Evolutionary conservation across 2,888 invertebrate genomes (phyloP), one percentile per base, ranked within the genome.

Genomic region (Oscheius sp.): DNA sequence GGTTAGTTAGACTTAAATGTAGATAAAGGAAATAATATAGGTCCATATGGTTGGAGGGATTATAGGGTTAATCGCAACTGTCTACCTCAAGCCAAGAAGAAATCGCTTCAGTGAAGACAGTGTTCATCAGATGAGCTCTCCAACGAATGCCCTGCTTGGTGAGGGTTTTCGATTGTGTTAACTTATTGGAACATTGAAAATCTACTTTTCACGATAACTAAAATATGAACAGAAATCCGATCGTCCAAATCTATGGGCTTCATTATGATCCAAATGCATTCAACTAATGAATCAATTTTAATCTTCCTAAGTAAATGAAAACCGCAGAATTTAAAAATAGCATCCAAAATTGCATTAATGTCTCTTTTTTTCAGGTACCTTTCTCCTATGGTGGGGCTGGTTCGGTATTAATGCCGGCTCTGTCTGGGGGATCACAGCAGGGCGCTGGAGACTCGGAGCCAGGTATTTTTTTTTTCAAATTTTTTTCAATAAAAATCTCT

Each of bases 21-120:
- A 8, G 14, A 28, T 33, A 50, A 64, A 64, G n/a, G n/a, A n/a
- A 51, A 9, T 24, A 38, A 24, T 62, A 56, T 30, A 75, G 69
- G 78, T 82, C 28, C 83, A 83, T 65, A 73, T 83, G 70, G 83
- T 83, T 17, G 83, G 83, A 1, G 83, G 83, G 12, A 74, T 83
- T 5, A 77, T 79, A 22, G 83, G 83, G 14, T 71, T 82, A 22
- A 80, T 80, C 8, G 80, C 83, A 14, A 83, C 83, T 6, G 73
- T 83, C 26, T 83, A 82, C 50, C 71, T 83, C 17, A 77, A 76
- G 59, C 83, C 83, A 2, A 32, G 83, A 38, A 70, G 81, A 33
- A 77, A 77, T 63, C 73, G 79, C n/a, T 81, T 81, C 72, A 72
- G 72, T 33, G 78, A 78, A 33, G 78, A 81, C 57, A 74, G 74